Conservation (phyloP, 2,113 vertebrate genomes). For the Setophaga coronata region DNA sequence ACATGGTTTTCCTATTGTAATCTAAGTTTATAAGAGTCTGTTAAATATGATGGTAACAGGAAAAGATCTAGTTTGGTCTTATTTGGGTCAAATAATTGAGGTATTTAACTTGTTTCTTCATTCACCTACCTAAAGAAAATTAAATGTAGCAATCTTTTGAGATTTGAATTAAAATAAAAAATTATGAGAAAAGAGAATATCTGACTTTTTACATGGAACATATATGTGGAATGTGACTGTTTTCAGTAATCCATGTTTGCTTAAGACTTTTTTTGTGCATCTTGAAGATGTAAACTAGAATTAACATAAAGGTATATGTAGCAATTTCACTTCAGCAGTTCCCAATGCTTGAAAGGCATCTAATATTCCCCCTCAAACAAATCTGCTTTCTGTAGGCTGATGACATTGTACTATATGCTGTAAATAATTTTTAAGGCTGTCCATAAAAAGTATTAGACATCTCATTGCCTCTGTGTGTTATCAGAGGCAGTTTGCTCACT, state of each 20-base stretch:
- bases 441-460: background rate
- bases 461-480: background rate
- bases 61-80: background rate
- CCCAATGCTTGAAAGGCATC: accelerated
- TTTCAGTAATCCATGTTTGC: background rate
- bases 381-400: background rate
- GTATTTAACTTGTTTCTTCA: background rate
- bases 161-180: background rate
- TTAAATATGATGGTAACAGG: background rate
- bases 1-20: background rate
- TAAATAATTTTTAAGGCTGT: constrained; percentile 10
- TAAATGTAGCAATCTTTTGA: background rate
- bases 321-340: background rate
- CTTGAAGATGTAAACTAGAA: background rate
- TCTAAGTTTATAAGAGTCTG: background rate
- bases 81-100: background rate
- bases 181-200: background rate
- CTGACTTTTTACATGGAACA: background rate
- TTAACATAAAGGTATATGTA: background rate
- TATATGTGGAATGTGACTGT: background rate
- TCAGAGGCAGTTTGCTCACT: background rate
- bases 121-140: background rate
- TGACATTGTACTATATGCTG: background rate
- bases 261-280: background rate
- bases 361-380: background rate